Evolutionary conservation across 2,888 invertebrate species (phyloP).

Genomic region (Dimorphilus gyrociliatus): DNA sequence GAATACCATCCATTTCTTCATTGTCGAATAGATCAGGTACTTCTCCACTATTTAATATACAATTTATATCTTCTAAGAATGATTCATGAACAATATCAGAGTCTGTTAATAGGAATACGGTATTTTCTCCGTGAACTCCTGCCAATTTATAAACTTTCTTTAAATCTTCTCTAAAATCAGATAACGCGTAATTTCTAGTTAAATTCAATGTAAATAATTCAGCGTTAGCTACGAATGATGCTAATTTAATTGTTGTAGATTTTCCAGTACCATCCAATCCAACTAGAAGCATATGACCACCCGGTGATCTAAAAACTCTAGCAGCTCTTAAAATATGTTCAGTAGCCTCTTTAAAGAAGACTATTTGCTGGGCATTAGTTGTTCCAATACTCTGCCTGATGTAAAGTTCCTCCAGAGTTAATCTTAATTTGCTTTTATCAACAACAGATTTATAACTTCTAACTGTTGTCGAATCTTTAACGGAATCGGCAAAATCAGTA

Average conservation of each 20-base stretch:
- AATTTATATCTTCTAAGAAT: slow-evolving; percentile 36
- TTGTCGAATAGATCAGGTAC: slow-evolving; percentile 36
- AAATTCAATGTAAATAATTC: slow-evolving; percentile 28
- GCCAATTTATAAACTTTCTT: slow-evolving; percentile 26
- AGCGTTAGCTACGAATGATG: slow-evolving; percentile 28
- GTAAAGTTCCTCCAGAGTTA: slow-evolving; percentile 31
- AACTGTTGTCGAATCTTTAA: slow-evolving; percentile 6
- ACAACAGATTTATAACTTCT: slow-evolving; percentile 29
- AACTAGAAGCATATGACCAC: slow-evolving; percentile 35
- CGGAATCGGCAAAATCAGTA: slow-evolving; percentile 31
- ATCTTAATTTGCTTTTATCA: slow-evolving; percentile 24
- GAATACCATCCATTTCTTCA: slow-evolving; percentile 33
- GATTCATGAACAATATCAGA: slow-evolving; percentile 34
- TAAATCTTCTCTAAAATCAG: slow-evolving; percentile 33
- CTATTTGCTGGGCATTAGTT: slow-evolving; percentile 28
- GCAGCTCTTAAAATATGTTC: slow-evolving; percentile 35
- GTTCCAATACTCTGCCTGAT: slow-evolving; percentile 26
- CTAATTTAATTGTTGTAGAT: slow-evolving; percentile 28
- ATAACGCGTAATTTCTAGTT: slow-evolving; percentile 24
- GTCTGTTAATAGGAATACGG: slow-evolving; percentile 33
- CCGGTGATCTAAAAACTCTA: slow-evolving; percentile 33
- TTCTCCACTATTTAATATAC: slow-evolving; percentile 35
- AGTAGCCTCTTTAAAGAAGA: slow-evolving; percentile 35
- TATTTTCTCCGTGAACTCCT: slow-evolving; percentile 27
- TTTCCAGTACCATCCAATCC: slow-evolving; percentile 16